A percentile compares a stretch with the other conserved stretches of the same genome.
These are phyloP conservation scores for Arrhamphus sclerolepis DNA, from an alignment of 2,797 vertebrate genomes.

Conservation along the genomic window DNA sequence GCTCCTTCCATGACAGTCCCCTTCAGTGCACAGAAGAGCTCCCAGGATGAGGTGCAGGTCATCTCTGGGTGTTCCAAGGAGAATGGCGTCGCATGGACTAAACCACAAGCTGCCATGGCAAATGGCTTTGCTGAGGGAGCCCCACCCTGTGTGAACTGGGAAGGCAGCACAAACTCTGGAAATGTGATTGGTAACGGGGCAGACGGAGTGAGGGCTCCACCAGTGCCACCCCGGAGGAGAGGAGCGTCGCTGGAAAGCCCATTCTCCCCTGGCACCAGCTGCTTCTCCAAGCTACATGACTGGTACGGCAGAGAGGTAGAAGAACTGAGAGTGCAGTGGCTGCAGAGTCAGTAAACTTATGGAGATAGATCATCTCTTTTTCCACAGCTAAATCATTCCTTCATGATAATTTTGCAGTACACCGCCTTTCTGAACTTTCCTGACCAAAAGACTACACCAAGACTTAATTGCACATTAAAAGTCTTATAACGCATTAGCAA, in stretches of 20 bases:
- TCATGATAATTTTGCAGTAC: conserved; percentile 18
- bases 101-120: conserved; percentile 42
- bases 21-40: conserved; percentile 31
- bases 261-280: conserved; percentile 62
- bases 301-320: conserved; percentile 88
- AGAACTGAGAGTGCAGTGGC: conserved; percentile 85
- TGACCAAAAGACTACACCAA: not conserved
- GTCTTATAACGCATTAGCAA: too few species aligned
- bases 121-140: conserved; percentile 62
- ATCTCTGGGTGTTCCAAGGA: conserved; percentile 74
- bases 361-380: conserved; percentile 13
- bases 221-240: conserved; percentile 81
- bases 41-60: conserved; percentile 65
- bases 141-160: conserved; percentile 66
- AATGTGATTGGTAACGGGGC: conserved; percentile 9
- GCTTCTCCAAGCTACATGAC: conserved; percentile 89
- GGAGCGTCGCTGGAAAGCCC: conserved; percentile 69
- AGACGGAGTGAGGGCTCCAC: conserved; percentile 71
- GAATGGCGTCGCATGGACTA: conserved; percentile 87
- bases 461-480: too few species aligned
- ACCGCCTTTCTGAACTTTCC: conserved; percentile 3
- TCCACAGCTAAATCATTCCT: conserved; percentile 44
- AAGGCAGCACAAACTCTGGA: conserved; percentile 53
- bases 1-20: conserved; percentile 2
- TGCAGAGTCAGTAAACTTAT: conserved; percentile 73